A percentile compares a stretch with the other conserved stretches of the same genome.
These are phyloP conservation scores for Acronicta leporina DNA, from an alignment of 2,888 invertebrate genomes.

Conservation along the genomic window DNA sequence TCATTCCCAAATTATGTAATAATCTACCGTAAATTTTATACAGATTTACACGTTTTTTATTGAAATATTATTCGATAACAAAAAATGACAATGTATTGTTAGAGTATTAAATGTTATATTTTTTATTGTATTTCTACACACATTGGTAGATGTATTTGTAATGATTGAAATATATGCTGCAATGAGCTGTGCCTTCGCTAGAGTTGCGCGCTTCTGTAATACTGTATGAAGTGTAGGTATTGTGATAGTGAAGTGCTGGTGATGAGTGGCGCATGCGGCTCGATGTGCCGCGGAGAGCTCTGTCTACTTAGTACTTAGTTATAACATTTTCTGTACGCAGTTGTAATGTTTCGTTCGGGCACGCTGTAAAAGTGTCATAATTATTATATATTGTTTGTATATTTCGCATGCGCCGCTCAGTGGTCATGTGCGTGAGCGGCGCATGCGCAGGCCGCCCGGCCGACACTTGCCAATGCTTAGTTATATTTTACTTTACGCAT, in stretches of 20 bases:
- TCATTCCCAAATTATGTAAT: constrained; percentile 68
- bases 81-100: constrained; percentile 27
- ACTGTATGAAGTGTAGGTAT: too few species aligned
- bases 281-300: too few species aligned
- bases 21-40: constrained; percentile 59
- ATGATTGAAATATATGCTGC: constrained; percentile 4
- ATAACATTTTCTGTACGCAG: constrained; percentile 19
- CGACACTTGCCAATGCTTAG: constrained; percentile 85
- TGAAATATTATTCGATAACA: constrained; percentile 22
- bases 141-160: constrained; percentile 26
- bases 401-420: constrained; percentile 52
- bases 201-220: constrained; percentile 5
- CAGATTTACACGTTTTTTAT: constrained; percentile 47
- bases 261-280: background rate
- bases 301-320: background rate
- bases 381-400: constrained; percentile 65
- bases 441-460: constrained; percentile 71
- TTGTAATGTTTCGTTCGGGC: constrained; percentile 58
- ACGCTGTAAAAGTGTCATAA: constrained; percentile 78
- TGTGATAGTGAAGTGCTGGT: too few species aligned
- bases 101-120: constrained; percentile 35
- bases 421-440: constrained; percentile 57
- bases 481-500: constrained; percentile 71
- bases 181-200: constrained; percentile 29
- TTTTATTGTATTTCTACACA: constrained; percentile 35